Evolutionary conservation across 37 sponge, comb jelly and placozoan genomes (phyloP).

Genomic region (Haliclona indistincta): DNA sequence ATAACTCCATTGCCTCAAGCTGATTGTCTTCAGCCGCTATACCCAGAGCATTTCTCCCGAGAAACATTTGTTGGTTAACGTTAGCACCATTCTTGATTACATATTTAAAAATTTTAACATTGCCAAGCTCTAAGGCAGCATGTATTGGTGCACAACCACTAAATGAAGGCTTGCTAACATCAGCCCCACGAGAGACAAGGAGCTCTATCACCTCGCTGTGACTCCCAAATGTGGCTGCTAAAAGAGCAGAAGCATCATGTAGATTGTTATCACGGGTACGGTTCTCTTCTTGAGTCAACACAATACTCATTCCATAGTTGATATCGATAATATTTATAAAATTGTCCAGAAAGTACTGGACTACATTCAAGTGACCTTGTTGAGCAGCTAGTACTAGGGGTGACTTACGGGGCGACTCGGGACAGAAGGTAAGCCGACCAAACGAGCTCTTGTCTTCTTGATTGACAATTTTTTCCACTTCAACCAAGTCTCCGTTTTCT

Average conservation of each 20-base stretch:
- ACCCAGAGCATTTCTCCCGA: constrained; percentile 7
- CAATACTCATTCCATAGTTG: constrained; percentile 56
- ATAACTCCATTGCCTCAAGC: too few species aligned
- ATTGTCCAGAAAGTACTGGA: constrained; percentile 57
- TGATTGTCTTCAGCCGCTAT: background rate
- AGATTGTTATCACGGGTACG: constrained; percentile 71
- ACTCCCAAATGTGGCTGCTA: constrained; percentile 82
- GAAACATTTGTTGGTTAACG: background rate
- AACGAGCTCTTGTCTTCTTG: background rate
- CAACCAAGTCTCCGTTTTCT: background rate
- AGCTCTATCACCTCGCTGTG: constrained; percentile 70
- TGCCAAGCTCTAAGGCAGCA: constrained; percentile 72
- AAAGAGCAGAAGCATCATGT: constrained; percentile 81
- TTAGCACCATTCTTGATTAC: constrained; percentile 69
- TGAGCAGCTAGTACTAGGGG: constrained; percentile 72
- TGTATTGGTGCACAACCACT: constrained; percentile 77
- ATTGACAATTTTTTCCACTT: background rate
- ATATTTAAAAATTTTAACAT: constrained; percentile 56
- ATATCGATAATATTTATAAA: constrained; percentile 42
- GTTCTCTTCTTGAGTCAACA: too few species aligned
- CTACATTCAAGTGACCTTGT: constrained; percentile 44
- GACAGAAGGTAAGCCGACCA: constrained; percentile 58
- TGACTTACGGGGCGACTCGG: constrained; percentile 24
- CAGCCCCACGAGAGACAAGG: constrained; percentile 57
- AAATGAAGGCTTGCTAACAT: constrained; percentile 74